These are phyloP conservation scores for Drosophila parabipectinata DNA, from an alignment of 1,140 invertebrate genomes.

Conservation along the genomic window DNA sequence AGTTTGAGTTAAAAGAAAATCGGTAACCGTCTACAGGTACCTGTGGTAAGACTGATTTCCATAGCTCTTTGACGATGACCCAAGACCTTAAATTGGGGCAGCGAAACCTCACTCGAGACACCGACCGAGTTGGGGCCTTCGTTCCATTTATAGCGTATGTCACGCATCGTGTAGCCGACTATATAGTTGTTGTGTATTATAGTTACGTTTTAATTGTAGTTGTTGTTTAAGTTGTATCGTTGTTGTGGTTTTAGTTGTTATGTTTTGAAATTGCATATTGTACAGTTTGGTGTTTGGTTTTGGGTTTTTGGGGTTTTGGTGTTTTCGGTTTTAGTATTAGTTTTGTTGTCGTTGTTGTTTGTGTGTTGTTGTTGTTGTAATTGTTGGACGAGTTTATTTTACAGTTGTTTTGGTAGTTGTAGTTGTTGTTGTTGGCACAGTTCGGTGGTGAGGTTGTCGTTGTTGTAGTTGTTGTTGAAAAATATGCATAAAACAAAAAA, in stretches of 20 bases:
- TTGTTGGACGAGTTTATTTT: conserved; percentile 44
- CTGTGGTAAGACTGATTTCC: conserved; percentile 96
- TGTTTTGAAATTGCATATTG: conserved; percentile 44
- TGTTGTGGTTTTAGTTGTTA: conserved; percentile 40
- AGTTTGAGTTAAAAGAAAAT: conserved; percentile 70
- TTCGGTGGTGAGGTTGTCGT: conserved; percentile 67
- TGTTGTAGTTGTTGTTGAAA: conserved; percentile 68
- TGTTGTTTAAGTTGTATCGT: conserved; percentile 17
- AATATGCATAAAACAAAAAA: conserved; percentile 83
- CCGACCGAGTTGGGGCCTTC: conserved; percentile 96
- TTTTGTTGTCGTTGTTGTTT: conserved; percentile 15
- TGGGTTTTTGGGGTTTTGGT: conserved; percentile 23
- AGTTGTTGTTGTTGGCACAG: conserved; percentile 60
- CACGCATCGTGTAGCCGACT: conserved; percentile 98
- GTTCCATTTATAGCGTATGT: conserved; percentile 98
- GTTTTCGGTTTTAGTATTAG: conserved; percentile 20
- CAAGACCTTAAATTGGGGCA: conserved; percentile 97
- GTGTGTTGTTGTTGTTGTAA: conserved; percentile 23
- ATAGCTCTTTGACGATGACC: conserved; percentile 94
- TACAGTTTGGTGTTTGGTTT: conserved; percentile 50
- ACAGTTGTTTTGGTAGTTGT: conserved; percentile 45
- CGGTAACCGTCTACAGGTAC: conserved; percentile 88
- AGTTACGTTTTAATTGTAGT: conserved; percentile 25
- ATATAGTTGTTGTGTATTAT: conserved; percentile 73
- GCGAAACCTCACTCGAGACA: conserved; percentile 95